Base-by-base conservation (phyloP, 1,140 invertebrate genomes). In the Anastrepha obliqua region DNA sequence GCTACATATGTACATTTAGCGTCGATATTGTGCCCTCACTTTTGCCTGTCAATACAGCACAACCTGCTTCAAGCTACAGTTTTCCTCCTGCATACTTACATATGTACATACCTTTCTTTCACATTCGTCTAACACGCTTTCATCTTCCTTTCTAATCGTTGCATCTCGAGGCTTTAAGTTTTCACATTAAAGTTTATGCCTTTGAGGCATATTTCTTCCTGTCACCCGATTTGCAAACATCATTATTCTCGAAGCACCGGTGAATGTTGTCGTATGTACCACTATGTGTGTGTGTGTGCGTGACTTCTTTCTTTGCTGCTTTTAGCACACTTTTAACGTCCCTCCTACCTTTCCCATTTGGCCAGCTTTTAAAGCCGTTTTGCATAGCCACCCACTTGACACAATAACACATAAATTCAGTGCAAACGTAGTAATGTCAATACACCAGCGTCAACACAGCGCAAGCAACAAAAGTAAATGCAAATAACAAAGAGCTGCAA, bases 381-480 rank as follows among this genome's bases (percentile, higher is more conserved):
- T 81, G 74, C 74, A 51, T 81, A 55, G 74, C 74, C 74, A 20
- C 4, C 74, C 74, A 81, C 74, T 81, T 81, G 74, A 81, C 74
- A 81, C 74, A 81, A 81, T 81, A 47, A 47, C 74, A 51, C 74
- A 81, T 81, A 81, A 81, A 81, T 81, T 44, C 74, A 81, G 47
- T 81, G 74, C 51, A 29, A 81, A 81, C 55, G 17, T 42, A 81
- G 17, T 3, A 29, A 55, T 55, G 74, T 81, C 74, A 58, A 29
- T 81, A 81, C 42, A 55, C 47, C 15, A 55, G 55, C 74, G 20
- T 11, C 74, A 81, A 81, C 17, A 81, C 67, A 44, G 42, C 67
- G 70, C 17, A 15, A 47, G 15, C 39, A 70, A 70, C 7, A 70
- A 42, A 42, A 67, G 13, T 6, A 17, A 74, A 74, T 4, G 44